Conservation (phyloP, 2,797 vertebrate species). For the Eleutherodactylus coqui region DNA sequence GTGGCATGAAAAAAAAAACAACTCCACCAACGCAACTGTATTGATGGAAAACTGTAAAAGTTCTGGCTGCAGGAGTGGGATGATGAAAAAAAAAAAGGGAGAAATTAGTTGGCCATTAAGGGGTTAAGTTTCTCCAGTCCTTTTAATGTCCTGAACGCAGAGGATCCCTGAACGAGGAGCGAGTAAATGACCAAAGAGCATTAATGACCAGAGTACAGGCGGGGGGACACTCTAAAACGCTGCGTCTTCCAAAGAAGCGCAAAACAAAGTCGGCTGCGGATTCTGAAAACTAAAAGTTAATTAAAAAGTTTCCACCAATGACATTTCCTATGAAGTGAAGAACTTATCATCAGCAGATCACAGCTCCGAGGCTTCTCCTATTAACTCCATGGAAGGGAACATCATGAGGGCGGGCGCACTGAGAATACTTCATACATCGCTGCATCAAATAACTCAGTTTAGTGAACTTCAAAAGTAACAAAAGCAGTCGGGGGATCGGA, state of each 20-base stretch:
- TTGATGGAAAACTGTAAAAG: too few species aligned
- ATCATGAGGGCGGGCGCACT: background rate
- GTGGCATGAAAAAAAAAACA: too few species aligned
- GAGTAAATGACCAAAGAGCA: background rate
- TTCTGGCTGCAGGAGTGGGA: too few species aligned
- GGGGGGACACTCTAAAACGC: background rate
- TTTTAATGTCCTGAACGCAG: background rate
- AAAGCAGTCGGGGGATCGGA: background rate
- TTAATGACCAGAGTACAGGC: background rate
- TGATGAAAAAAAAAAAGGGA: too few species aligned
- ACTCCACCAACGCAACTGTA: too few species aligned
- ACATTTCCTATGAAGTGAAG: background rate
- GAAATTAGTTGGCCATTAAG: too few species aligned
- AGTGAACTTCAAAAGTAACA: background rate
- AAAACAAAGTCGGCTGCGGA: background rate
- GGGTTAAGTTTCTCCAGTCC: too few species aligned
- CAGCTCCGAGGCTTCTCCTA: background rate
- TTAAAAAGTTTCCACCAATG: slow-evolving; percentile 9
- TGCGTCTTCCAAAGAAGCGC: background rate
- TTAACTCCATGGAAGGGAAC: background rate
- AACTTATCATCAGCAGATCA: background rate
- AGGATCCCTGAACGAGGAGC: background rate
- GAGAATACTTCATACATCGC: background rate
- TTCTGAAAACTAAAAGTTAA: too few species aligned
- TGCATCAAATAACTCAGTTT: background rate